phyloP scores from a whole-genome alignment of 1,140 invertebrate genomes.

The Heliconius congener region DNA sequence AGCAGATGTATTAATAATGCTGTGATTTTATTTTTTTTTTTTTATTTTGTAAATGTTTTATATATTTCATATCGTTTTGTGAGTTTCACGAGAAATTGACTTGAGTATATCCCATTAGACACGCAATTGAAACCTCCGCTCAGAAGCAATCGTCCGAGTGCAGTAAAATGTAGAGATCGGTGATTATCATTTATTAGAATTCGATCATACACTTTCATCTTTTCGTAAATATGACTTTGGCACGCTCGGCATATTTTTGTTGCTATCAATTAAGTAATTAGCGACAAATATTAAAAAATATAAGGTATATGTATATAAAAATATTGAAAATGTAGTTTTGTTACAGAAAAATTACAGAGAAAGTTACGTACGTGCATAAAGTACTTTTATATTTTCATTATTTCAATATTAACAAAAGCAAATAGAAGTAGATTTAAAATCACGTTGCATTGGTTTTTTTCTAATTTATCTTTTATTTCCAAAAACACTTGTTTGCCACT shows the following conservation, averaged over 20 bases:
- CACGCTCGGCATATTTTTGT: not conserved
- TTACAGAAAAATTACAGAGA: too few relatives aligned
- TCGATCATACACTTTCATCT: conserved; percentile 24
- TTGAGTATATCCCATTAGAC: conserved; percentile 10
- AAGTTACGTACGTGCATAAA: too few relatives aligned
- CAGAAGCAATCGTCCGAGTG: conserved; percentile 17
- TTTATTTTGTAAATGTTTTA: not conserved
- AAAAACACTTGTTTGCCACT: too few relatives aligned
- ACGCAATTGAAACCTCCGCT: conserved; percentile 24
- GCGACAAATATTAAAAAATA: not conserved
- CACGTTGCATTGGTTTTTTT: too few relatives aligned
- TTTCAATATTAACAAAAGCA: too few relatives aligned
- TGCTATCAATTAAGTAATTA: not conserved
- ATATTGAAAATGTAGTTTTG: too few relatives aligned
- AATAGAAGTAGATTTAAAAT: too few relatives aligned
- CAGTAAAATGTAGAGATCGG: conserved; percentile 20
- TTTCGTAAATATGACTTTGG: conserved; percentile 9
- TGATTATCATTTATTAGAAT: conserved; percentile 25
- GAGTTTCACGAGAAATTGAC: conserved; percentile 16
- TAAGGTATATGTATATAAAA: too few relatives aligned
- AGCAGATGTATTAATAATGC: too few relatives aligned
- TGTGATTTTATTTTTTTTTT: too few relatives aligned
- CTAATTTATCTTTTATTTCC: too few relatives aligned
- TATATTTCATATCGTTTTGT: not conserved
- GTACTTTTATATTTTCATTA: too few relatives aligned